Conservation (phyloP, 2,113 vertebrate genomes). For the Alligator sinensis region DNA sequence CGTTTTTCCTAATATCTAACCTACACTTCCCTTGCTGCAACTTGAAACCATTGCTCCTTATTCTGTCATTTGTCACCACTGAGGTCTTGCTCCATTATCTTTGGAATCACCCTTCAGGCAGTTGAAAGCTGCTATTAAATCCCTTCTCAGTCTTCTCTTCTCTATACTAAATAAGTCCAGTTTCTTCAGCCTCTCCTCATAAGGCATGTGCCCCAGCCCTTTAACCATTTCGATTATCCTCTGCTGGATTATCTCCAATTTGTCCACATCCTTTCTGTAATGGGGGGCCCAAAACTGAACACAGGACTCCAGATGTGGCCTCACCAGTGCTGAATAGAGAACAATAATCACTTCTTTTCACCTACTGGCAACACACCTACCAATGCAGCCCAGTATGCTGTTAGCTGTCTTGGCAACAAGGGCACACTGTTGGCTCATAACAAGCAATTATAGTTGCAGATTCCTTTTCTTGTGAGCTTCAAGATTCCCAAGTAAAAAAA, state of each 20-base stretch:
- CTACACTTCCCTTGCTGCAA: background rate
- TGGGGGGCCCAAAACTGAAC: background rate
- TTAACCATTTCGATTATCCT: background rate
- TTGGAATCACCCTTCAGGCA: background rate
- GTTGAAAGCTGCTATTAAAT: background rate
- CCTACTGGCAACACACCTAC: background rate
- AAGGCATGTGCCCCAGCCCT: background rate
- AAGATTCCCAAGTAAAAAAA: too few relatives aligned
- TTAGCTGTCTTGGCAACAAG: background rate
- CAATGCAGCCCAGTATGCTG: background rate
- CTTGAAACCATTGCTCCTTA: background rate
- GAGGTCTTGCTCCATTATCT: background rate
- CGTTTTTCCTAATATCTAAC: background rate
- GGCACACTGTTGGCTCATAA: background rate
- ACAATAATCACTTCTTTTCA: background rate
- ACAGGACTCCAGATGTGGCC: background rate
- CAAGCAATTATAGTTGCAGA: too few relatives aligned
- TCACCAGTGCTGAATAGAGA: background rate
- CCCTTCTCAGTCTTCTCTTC: background rate
- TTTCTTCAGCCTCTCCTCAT: background rate
- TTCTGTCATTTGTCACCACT: background rate
- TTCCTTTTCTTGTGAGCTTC: too few relatives aligned
- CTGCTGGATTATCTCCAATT: background rate
- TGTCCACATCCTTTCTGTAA: background rate
- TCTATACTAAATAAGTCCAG: background rate